Evolutionary conservation across 1,140 invertebrate genomes (phyloP).

Genomic region (Hirudo medicinalis): DNA sequence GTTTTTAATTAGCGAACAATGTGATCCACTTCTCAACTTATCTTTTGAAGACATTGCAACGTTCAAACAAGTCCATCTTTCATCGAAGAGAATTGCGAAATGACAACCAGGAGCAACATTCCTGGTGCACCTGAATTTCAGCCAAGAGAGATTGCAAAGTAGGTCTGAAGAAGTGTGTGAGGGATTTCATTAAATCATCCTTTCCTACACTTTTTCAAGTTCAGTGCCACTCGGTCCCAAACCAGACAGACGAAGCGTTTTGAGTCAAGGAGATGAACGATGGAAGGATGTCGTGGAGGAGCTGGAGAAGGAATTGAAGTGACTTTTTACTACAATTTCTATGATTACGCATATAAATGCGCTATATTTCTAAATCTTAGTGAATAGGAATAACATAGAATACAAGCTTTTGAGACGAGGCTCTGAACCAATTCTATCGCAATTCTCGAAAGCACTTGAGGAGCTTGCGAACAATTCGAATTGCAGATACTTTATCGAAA

Average conservation of each 20-base stretch:
- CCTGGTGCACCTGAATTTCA: not conserved
- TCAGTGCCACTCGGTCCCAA: not conserved
- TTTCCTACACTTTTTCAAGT: too few species aligned
- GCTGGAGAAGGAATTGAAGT: slow-evolving; percentile 23
- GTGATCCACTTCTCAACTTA: not conserved
- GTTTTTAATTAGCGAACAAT: not conserved
- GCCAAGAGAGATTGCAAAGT: not conserved
- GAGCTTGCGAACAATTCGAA: too few species aligned
- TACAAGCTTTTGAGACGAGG: too few species aligned
- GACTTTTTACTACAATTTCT: not conserved
- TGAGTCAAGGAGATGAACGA: slow-evolving; percentile 21
- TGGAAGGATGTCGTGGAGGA: slow-evolving; percentile 24
- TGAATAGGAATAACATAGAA: too few species aligned
- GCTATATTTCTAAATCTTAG: too few species aligned
- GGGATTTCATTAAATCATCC: too few species aligned
- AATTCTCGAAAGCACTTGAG: too few species aligned
- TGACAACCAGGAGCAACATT: not conserved
- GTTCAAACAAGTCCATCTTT: slow-evolving; percentile 1
- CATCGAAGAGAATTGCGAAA: slow-evolving; percentile 10
- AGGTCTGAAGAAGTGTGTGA: too few species aligned
- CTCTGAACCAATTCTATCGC: too few species aligned
- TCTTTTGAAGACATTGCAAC: slow-evolving; percentile 1
- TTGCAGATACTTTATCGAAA: too few species aligned
- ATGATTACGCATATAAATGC: too few species aligned
- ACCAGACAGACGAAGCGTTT: slow-evolving; percentile 20